Evolutionary conservation across 2,888 invertebrate genomes (phyloP), one percentile per base, ranked within the genome.

Genomic region (Dicycla oo): DNA sequence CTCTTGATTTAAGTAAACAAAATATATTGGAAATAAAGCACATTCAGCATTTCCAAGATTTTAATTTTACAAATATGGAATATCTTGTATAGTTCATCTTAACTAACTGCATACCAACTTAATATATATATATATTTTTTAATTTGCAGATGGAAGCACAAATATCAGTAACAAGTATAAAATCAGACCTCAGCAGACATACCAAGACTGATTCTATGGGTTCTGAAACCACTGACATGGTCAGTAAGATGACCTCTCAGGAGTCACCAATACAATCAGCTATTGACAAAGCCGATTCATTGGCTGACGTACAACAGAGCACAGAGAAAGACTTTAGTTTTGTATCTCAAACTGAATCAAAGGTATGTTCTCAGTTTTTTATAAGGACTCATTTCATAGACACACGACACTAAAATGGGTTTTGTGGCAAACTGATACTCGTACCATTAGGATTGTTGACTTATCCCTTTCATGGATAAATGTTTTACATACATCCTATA

Each of bases 271-370:
- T 92, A 53, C 92, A 90, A 20, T 95, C 95, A 43, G 91, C 87
- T n/a, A 90, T 91, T 76, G 96, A 95, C 69, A 95, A 94, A 85
- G 90, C 93, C 7, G 96, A 96, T 86, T 96, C 96, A 7, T 88
- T 95, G 23, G 94, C 93, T 75, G 96, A 96, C 73, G 88, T 96
- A 82, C 96, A 94, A 75, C 96, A 95, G 80, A 95, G 95, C 79
- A 96, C 95, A 56, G 96, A 96, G 82, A 94, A 91, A 88, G 96
- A 96, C 71, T 92, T 94, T 75, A 96, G 96, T 86, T 95, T 94
- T 85, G 88, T 96, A 49, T 96, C 96, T 7, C 96, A 96, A 88
- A 95, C 96, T 67, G 96, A 96, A 87, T 96, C 96, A 23, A 96
- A 95, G 93, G 96, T 95, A 89, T 78, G 30, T 49, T 34, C 65